Evolutionary conservation across 2,888 invertebrate genomes (phyloP).

Genomic region (Agrochola lychnidis): DNA sequence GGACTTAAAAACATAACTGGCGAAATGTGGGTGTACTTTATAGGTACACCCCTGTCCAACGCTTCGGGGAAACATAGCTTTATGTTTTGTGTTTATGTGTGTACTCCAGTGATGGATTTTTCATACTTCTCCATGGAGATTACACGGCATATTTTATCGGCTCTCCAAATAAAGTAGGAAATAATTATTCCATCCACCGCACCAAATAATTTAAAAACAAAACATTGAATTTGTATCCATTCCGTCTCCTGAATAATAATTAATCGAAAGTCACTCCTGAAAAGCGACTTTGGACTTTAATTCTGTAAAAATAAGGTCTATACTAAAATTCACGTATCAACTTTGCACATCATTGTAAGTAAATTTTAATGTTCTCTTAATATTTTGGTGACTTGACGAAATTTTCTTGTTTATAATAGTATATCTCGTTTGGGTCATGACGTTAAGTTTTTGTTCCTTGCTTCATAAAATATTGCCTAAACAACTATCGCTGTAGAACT

Average conservation of each 20-base stretch:
- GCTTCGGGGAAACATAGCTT: no score
- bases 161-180: conserved; percentile 43
- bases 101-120: not conserved
- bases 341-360: conserved; percentile 70
- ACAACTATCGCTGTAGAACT: conserved; percentile 40
- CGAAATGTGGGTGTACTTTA: no score
- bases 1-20: no score
- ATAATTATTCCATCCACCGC: conserved; percentile 51
- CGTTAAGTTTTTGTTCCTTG: conserved; percentile 61
- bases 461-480: conserved; percentile 58
- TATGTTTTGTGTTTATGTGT: no score
- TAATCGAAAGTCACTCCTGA: conserved; percentile 36
- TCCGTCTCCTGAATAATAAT: conserved; percentile 59
- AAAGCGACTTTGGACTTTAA: conserved; percentile 33
- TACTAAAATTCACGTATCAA: conserved; percentile 54
- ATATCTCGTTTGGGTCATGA: conserved; percentile 64
- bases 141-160: conserved; percentile 26
- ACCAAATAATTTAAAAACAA: conserved; percentile 59
- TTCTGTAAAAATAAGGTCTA: not conserved
- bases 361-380: conserved; percentile 73
- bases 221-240: conserved; percentile 64
- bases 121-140: conserved; percentile 13
- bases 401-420: conserved; percentile 54
- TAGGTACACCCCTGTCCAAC: no score
- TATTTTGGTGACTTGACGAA: conserved; percentile 69